phyloP scores from a whole-genome alignment of 2,797 vertebrate species.

The Tachyglossus aculeatus region DNA sequence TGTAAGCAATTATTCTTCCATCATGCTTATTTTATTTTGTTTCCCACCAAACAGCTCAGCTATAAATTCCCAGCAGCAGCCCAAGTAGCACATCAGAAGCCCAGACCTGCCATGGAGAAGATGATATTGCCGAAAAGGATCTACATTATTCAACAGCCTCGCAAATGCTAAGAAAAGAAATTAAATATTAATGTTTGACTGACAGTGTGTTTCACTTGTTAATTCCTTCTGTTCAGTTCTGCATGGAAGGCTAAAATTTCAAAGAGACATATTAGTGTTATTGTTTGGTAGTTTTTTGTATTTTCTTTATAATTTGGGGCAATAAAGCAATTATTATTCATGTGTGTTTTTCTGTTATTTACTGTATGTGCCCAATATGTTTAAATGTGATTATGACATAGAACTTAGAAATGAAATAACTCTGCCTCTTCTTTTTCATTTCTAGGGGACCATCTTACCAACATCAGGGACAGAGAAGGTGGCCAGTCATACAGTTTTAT shows the following conservation, averaged over 20 bases:
- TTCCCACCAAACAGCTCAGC: slow-evolving; percentile 79
- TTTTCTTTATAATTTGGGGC: slow-evolving; percentile 43
- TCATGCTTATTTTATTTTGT: slow-evolving; percentile 15
- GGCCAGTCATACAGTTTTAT: no score
- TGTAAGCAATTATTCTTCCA: neutral
- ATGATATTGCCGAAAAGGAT: slow-evolving; percentile 72
- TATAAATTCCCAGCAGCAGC: slow-evolving; percentile 85
- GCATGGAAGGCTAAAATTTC: slow-evolving; percentile 28
- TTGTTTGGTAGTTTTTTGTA: slow-evolving; percentile 47
- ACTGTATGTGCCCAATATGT: no score
- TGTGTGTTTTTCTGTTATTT: slow-evolving; percentile 1
- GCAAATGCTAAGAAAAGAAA: slow-evolving; percentile 80
- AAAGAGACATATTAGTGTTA: neutral
- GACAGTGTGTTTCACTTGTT: slow-evolving; percentile 9
- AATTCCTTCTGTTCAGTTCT: no score
- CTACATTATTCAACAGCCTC: slow-evolving; percentile 90
- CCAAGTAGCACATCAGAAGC: slow-evolving; percentile 84
- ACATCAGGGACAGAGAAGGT: no score
- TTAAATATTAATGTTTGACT: slow-evolving; percentile 46
- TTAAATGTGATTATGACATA: no score
- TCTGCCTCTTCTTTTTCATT: no score
- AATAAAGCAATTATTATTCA: slow-evolving; percentile 65
- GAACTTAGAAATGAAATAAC: no score
- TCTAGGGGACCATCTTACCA: no score
- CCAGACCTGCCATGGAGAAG: slow-evolving; percentile 87